A percentile compares a stretch with the other conserved stretches of the same genome.
Evolutionary conservation across 1,140 invertebrate species (phyloP).

Genomic region (Penaeus japonicus): DNA sequence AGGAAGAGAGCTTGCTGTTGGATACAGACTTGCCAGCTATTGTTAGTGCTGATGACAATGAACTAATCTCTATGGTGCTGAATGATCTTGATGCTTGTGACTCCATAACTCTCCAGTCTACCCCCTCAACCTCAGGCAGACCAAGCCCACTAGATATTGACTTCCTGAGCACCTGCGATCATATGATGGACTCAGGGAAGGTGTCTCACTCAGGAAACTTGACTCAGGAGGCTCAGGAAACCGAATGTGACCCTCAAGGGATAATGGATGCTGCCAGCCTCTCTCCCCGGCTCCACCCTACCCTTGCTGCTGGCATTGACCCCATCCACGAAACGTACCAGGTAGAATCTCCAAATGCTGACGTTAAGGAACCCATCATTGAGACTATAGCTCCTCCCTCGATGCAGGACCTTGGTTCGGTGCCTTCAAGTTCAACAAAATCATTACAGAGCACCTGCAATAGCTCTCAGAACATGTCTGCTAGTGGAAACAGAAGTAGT

Average conservation of each 20-base stretch:
- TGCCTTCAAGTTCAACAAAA: constrained; percentile 13
- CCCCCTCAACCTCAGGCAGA: constrained; percentile 56
- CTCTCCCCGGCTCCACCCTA: neutral
- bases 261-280: constrained; percentile 19
- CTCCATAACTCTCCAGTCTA: constrained; percentile 52
- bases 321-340: neutral
- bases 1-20: constrained; percentile 54
- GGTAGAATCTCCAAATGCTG: constrained; percentile 11
- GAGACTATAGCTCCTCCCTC: constrained; percentile 24
- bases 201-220: constrained; percentile 50
- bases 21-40: constrained; percentile 55
- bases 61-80: constrained; percentile 59
- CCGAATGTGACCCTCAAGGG: constrained; percentile 39
- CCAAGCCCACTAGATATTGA: constrained; percentile 58
- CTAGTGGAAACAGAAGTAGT: neutral
- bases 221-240: constrained; percentile 51
- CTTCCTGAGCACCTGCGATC: constrained; percentile 53
- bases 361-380: constrained; percentile 44
- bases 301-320: neutral
- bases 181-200: constrained; percentile 55
- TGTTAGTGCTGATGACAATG: constrained; percentile 57
- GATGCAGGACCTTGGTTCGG: constrained; percentile 16
- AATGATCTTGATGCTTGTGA: constrained; percentile 59
- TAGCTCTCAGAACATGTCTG: neutral
- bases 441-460: neutral